Evolutionary conservation across 2,888 invertebrate genomes (phyloP), one percentile per base, ranked within the genome.

Genomic region (Torymus tubicola): DNA sequence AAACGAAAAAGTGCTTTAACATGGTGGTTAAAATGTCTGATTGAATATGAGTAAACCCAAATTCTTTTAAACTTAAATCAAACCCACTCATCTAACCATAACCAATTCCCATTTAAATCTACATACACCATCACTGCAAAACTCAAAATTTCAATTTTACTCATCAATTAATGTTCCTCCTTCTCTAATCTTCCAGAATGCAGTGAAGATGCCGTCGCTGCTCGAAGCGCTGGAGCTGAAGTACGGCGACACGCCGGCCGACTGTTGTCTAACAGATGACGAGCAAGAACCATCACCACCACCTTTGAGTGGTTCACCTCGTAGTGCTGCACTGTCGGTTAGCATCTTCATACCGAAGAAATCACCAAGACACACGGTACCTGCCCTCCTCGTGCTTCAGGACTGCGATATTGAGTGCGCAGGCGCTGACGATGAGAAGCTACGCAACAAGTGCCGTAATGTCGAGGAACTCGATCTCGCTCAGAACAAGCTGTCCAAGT

Each of bases 381-480:
- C 97, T 42, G 95, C 96, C 13, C 92, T 96, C 79, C 92, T 98
- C 87, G 96, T 97, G 84, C 93, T 98, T 77, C 97, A 97, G 87
- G 96, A 97, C 92, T 97, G 97, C 91, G 96, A 96, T 90, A 98
- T 98, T 84, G 95, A 96, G 88, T 95, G 95, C 87, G 97, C 97
- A 63, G 98, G 98, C 31, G 96, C 96, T 89, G 95, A 95, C 73
- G 94, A 95, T 82, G 94, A 94, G 82, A 90, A 90, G 67, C 93
- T 97, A 77, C 94, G 95, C 58, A 95, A 95, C 85, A 96, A 96
- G 90, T 97, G 97, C 90, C 95, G 95, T 73, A 95, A 96, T 86
- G 98, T 98, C n/a, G 95, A 96, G 86, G 98, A 98, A 91, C 93
- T 98, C 85, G 98, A 99, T 91, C 93, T 99, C 86, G 97, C 98